Base-by-base conservation (phyloP, 2,888 invertebrate species). In the Lordiphosa fenestrarum region DNA sequence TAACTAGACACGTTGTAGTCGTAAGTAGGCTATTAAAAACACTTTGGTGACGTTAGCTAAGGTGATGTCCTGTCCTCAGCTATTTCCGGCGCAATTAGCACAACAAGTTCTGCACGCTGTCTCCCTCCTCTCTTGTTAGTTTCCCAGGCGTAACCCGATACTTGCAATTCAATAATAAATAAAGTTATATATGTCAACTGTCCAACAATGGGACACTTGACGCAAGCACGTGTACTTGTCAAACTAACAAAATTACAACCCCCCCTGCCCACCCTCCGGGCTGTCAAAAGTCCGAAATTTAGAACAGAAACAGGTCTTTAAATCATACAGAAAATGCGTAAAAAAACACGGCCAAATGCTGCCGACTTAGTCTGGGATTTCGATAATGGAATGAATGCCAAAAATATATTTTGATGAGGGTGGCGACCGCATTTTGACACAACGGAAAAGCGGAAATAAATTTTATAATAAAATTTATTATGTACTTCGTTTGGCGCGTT, bases 141-240 rank as follows among this genome's bases (percentile, higher is more conserved):
- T 75, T 81, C 76, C 78, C 82, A 76, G 71, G 74, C 66, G 75
- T 60, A 81, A 88, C 84, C 86, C 86, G 88, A 88, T 88, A 87
- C 81, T 83, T 81, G 77, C 80, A 86, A 87, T 84, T 85, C 60
- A 82, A 86, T 86, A 86, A 19, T 19, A 19, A 19, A 19, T 19
- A 19, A 19, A 19, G 19, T 19, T 19, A 19, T 19, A 64, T 61
- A 70, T 80, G 73, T 76, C 76, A 76, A 73, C 62, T 60, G 73
- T 78, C 73, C 69, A 48, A 73, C 69, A 76, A 77, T 62, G 82
- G 78, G 66, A 82, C 67, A 74, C 74, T 72, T 86, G 76, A 72
- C 73, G 69, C 75, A 68, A 75, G 83, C 87, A 87, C 87, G 87
- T 87, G 87, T 71, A 64, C 75, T 77, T 87, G 87, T 86, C 87